These are phyloP conservation scores for Aleiodes testaceus DNA, from an alignment of 2,888 invertebrate species.

Conservation along the genomic window DNA sequence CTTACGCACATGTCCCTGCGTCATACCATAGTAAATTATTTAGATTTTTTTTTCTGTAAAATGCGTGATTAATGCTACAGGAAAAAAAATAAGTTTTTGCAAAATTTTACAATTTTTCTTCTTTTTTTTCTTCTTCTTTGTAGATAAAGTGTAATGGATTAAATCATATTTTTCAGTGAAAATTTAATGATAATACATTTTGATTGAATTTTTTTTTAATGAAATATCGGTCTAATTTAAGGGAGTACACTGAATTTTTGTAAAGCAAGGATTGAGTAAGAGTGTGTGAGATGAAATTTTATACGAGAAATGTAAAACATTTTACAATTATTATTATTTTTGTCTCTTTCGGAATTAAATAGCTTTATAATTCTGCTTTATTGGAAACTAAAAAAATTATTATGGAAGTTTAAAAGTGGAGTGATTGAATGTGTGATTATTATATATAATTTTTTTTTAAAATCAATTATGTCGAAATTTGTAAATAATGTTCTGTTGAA, in stretches of 20 bases:
- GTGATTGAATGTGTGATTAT: neutral
- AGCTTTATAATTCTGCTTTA: conserved; percentile 50
- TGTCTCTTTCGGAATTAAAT: conserved; percentile 40
- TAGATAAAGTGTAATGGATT: neutral
- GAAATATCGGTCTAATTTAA: conserved; percentile 46
- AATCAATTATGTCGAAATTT: conserved; percentile 40
- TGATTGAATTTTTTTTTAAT: neutral
- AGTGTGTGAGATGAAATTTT: conserved; percentile 58
- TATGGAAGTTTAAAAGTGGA: conserved; percentile 30
- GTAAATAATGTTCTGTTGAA: too few relatives aligned
- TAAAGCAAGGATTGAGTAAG: conserved; percentile 44
- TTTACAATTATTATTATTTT: conserved; percentile 42
- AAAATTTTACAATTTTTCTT: too few relatives aligned
- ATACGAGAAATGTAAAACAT: conserved; percentile 57
- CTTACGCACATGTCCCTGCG: conserved; percentile 60
- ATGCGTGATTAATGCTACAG: too few relatives aligned
- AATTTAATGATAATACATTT: conserved; percentile 10
- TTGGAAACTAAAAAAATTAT: conserved; percentile 33
- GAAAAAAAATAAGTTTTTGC: too few relatives aligned
- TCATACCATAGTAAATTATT: conserved; percentile 43
- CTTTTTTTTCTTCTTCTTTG: too few relatives aligned
- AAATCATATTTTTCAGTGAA: conserved; percentile 10
- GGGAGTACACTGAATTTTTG: conserved; percentile 20
- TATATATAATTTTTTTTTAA: conserved; percentile 25
- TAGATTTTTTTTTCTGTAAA: conserved; percentile 4